These are phyloP conservation scores for Strigamia transsilvanica DNA, from an alignment of 2,888 invertebrate genomes.

Conservation along the genomic window DNA sequence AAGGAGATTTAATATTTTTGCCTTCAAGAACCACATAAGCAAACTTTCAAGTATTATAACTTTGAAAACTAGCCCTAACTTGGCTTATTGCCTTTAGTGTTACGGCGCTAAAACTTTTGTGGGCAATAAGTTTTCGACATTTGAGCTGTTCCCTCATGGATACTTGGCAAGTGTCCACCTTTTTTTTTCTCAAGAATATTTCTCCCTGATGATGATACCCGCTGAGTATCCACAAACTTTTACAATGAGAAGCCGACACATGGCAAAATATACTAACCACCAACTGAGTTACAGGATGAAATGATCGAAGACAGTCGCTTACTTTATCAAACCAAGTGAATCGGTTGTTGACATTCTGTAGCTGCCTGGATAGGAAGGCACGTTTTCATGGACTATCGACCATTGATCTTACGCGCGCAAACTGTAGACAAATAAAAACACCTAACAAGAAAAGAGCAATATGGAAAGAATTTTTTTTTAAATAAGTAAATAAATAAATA, in stretches of 20 bases:
- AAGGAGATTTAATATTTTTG: background rate
- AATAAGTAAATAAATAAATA: background rate
- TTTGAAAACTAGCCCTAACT: background rate
- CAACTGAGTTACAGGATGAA: constrained; percentile 32
- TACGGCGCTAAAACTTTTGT: constrained; percentile 39
- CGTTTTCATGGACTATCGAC: constrained; percentile 41
- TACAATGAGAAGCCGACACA: constrained; percentile 34
- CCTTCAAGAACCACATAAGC: background rate
- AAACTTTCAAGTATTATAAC: background rate
- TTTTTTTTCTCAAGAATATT: constrained; percentile 8
- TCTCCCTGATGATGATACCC: constrained; percentile 35
- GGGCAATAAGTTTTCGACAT: constrained; percentile 47
- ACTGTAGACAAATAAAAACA: background rate
- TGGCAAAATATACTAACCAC: constrained; percentile 23
- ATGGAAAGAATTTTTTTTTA: background rate
- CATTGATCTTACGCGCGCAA: background rate
- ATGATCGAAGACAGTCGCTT: constrained; percentile 20
- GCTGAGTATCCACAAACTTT: constrained; percentile 36
- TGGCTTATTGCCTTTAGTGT: constrained; percentile 32
- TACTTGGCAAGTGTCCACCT: constrained; percentile 18
- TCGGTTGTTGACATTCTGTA: constrained; percentile 44
- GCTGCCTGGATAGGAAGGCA: constrained; percentile 13
- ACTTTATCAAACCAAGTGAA: constrained; percentile 17
- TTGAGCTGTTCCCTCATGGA: constrained; percentile 18
- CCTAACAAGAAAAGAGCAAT: background rate